A percentile compares a stretch with the other conserved stretches of the same genome.
These are phyloP conservation scores for Orthonychiurus folsomi DNA, from an alignment of 2,888 invertebrate genomes.

Conservation along the genomic window DNA sequence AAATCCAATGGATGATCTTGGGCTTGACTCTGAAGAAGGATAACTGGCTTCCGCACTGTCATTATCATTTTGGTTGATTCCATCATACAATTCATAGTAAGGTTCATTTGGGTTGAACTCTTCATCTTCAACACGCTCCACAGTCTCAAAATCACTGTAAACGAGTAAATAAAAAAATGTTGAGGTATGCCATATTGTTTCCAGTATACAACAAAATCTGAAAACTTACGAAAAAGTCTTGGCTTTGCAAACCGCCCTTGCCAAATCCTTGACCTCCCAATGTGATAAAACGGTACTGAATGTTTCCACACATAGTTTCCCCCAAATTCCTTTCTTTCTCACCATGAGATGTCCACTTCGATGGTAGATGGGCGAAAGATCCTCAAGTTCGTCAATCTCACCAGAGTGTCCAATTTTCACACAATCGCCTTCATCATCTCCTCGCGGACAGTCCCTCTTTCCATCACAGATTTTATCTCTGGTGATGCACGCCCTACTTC, in stretches of 20 bases:
- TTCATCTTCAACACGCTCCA: conserved; percentile 33
- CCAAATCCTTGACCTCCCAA: conserved; percentile 60
- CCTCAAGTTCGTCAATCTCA: conserved; percentile 50
- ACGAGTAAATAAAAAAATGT: no score
- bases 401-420: conserved; percentile 55
- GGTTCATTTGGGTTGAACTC: conserved; percentile 21
- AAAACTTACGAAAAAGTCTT: conserved; percentile 62
- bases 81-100: conserved; percentile 36
- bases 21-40: conserved; percentile 30
- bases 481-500: conserved; percentile 60
- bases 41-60: conserved; percentile 20
- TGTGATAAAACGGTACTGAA: conserved; percentile 55
- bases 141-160: conserved; percentile 36
- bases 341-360: conserved; percentile 59
- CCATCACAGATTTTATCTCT: conserved; percentile 61
- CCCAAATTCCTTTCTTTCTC: conserved; percentile 65
- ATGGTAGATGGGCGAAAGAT: conserved; percentile 36
- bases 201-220: not conserved
- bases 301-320: conserved; percentile 63
- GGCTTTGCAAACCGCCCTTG: conserved; percentile 63
- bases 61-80: conserved; percentile 20
- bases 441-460: conserved; percentile 50
- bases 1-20: conserved; percentile 58
- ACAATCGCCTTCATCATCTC: conserved; percentile 50
- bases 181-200: not conserved